phyloP scores from a whole-genome alignment of 2,797 vertebrate species.

The Poeciliopsis infans region DNA sequence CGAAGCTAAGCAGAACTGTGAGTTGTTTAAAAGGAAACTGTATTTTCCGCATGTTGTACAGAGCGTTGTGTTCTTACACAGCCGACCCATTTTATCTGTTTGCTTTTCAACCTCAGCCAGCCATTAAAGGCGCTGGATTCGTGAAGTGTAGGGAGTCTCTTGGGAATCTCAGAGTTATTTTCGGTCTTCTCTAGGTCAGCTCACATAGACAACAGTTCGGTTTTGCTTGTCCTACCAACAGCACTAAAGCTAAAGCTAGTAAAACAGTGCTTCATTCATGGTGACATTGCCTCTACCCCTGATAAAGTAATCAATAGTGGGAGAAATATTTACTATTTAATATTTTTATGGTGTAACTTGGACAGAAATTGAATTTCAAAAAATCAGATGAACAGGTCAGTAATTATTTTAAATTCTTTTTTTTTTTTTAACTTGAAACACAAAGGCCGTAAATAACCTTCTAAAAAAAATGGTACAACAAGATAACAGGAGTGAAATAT shows the following conservation, averaged over 20 bases:
- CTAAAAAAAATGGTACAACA: neutral
- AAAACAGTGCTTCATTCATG: neutral
- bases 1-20: neutral
- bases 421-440: neutral
- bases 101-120: neutral
- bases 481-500: neutral
- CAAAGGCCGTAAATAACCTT: neutral
- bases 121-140: neutral
- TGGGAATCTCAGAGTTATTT: neutral
- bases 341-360: neutral
- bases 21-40: neutral
- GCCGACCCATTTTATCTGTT: neutral
- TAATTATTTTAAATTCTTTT: neutral
- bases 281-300: neutral
- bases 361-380: neutral
- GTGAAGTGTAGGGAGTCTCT: neutral
- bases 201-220: neutral
- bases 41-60: neutral
- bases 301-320: neutral
- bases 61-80: neutral
- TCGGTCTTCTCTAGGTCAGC: neutral
- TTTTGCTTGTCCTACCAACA: neutral
- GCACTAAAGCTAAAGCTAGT: neutral
- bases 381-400: neutral
- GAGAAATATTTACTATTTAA: neutral